These are phyloP conservation scores for Chalcis sispes DNA, from an alignment of 2,888 invertebrate species.

Conservation along the genomic window DNA sequence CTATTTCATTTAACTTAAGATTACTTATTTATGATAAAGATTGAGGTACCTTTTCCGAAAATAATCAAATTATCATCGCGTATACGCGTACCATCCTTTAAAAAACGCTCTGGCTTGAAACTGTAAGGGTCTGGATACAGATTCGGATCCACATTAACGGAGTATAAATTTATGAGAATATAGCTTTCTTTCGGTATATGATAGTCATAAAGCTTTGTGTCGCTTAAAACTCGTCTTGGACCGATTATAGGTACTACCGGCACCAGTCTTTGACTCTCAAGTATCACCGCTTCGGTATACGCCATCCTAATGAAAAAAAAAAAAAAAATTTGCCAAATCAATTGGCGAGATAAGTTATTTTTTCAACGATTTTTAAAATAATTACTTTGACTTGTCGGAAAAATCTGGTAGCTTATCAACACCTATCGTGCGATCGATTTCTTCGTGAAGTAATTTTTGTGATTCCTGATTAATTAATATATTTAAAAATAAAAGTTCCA, in stretches of 20 bases:
- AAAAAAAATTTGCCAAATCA: not conserved
- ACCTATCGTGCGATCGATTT: constrained; percentile 77
- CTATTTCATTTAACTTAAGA: too few relatives aligned
- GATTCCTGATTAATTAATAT: constrained; percentile 80
- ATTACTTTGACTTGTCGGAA: constrained; percentile 76
- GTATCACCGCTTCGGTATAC: constrained; percentile 76
- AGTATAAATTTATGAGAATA: constrained; percentile 78
- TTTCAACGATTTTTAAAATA: not conserved
- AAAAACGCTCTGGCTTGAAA: constrained; percentile 82
- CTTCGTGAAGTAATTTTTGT: constrained; percentile 79
- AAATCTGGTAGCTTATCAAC: constrained; percentile 75
- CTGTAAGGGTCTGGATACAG: constrained; percentile 81
- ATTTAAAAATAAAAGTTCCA: constrained; percentile 81
- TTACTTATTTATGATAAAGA: not conserved
- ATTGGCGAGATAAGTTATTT: not conserved
- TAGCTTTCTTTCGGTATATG: constrained; percentile 78
- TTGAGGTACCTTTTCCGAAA: constrained; percentile 75
- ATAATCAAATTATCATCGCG: constrained; percentile 69
- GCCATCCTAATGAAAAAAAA: constrained; percentile 73
- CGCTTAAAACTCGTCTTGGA: constrained; percentile 77
- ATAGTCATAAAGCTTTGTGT: constrained; percentile 79
- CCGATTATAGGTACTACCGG: constrained; percentile 76
- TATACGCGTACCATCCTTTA: constrained; percentile 70
- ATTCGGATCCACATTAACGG: constrained; percentile 79
- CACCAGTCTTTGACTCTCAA: constrained; percentile 76